Percentiles rank a stretch among this genome's conserved stretches.
phyloP scores from a whole-genome alignment of 2,113 vertebrate species.

The Seriola aureovittata region DNA sequence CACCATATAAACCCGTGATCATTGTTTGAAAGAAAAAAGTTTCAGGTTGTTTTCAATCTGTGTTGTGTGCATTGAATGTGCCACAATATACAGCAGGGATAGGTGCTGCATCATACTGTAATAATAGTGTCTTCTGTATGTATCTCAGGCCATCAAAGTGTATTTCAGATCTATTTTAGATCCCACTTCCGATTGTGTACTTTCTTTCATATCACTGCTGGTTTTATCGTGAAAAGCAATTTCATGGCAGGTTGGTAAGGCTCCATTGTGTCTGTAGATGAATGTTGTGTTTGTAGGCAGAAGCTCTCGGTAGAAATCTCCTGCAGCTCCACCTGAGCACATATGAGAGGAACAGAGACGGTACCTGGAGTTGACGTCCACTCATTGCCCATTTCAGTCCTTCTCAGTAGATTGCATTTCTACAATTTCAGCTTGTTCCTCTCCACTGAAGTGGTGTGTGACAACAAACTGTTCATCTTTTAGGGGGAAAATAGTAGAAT shows the following conservation, averaged over 20 bases:
- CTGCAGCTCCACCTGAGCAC: constrained; percentile 4
- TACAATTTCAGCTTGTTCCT: constrained; percentile 61
- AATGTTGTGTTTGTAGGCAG: constrained; percentile 47
- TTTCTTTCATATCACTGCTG: constrained; percentile 31
- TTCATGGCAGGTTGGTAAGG: constrained; percentile 63
- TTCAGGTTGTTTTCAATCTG: not conserved
- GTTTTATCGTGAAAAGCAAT: constrained; percentile 60
- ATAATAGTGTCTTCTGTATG: constrained; percentile 5
- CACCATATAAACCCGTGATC: not conserved
- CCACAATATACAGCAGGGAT: not conserved
- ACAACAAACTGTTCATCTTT: constrained; percentile 47
- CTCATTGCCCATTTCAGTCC: constrained; percentile 50
- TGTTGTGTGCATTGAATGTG: not conserved
- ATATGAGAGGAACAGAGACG: constrained; percentile 46
- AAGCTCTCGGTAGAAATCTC: constrained; percentile 29
- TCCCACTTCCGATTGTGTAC: constrained; percentile 34
- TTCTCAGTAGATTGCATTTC: constrained; percentile 54
- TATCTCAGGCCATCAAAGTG: constrained; percentile 21
- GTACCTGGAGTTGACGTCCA: constrained; percentile 55
- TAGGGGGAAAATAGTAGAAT: not conserved
- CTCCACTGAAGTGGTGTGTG: constrained; percentile 46
- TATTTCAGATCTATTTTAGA: constrained; percentile 55
- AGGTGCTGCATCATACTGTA: not conserved
- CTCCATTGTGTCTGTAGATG: constrained; percentile 57
- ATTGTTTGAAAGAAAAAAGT: not conserved